Evolutionary conservation across 2,797 vertebrate species (phyloP).

Genomic region (Oreonectes daqikongensis): DNA sequence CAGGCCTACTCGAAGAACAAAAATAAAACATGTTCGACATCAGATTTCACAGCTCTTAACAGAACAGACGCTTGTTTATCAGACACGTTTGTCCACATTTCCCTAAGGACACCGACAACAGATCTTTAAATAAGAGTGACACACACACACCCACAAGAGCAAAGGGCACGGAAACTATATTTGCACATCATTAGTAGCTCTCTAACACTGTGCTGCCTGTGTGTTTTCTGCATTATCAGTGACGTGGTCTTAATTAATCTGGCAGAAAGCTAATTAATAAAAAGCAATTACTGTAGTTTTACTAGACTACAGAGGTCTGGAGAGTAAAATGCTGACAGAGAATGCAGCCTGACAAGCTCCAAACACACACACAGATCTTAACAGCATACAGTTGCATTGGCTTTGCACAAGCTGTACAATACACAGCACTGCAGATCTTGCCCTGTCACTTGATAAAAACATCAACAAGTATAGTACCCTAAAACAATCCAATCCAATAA

Average conservation of each 20-base stretch:
- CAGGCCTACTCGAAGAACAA: conserved; percentile 7
- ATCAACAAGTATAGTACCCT: neutral
- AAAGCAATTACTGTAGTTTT: conserved; percentile 46
- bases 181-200: conserved; percentile 74
- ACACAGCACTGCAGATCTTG: neutral
- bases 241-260: conserved; percentile 55
- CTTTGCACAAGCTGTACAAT: neutral
- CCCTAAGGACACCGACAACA: conserved; percentile 17
- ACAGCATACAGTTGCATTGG: conserved; percentile 5
- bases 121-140: conserved; percentile 37
- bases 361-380: conserved; percentile 22
- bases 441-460: neutral
- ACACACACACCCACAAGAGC: conserved; percentile 20
- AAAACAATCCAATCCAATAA: neutral
- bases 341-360: conserved; percentile 13
- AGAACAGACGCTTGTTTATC: conserved; percentile 29
- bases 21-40: conserved; percentile 21
- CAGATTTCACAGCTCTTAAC: conserved; percentile 24
- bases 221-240: conserved; percentile 39
- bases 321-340: conserved; percentile 37
- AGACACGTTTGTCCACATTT: conserved; percentile 7
- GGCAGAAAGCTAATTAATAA: conserved; percentile 52
- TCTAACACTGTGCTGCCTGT: conserved; percentile 27
- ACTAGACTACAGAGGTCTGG: neutral
- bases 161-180: conserved; percentile 75